Base-by-base conservation (phyloP, 2,888 invertebrate genomes). In the Exocentrus adspersus region DNA sequence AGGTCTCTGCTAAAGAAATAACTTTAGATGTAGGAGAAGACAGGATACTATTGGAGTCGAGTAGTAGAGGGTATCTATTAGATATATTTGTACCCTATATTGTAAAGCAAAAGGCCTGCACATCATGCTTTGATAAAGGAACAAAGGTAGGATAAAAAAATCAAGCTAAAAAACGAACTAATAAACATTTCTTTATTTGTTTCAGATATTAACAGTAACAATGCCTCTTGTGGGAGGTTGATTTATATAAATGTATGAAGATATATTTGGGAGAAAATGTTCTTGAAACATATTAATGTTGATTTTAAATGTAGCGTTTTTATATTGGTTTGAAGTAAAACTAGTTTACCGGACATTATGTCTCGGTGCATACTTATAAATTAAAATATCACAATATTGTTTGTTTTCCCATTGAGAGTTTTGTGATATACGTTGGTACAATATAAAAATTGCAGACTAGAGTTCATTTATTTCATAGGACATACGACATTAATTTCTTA, bases 1-100 rank as follows among this genome's bases (percentile, higher is more conserved):
- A 90, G 89, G 81, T 86, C 62, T 86, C 87, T 57, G 78, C 87
- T 0, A 86, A 86, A 71, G 90, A 92, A 77, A 77, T 92, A 37
- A 85, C 84, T 45, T 77, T 93, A 59, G 89, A 91, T 79, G 82
- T 92, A 20, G 90, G 91, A n/a, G 90, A 91, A 78, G 92, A 93
- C 81, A 86, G 93, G 62, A 84, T 93, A 60, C 82, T 92, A 9
- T 78, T 93, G 41, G 89, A 90, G 73, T 87, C 87, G 0, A 85
- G 85, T 64, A 87, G 86, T 41, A 79, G 84, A 65, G 87, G 85
- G 67, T 87, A 89, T 71, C 77, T 86, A 6, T 85, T 92, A 51
- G 92, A 93, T 78, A 86, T 91, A 76, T 92, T 89, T 76, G 78
- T 92, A 19, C 90, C 90, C 0, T 87, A 87, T 76, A 84, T 83